These are phyloP conservation scores for Eumeta japonica DNA, from an alignment of 1,140 invertebrate genomes.

Conservation along the genomic window DNA sequence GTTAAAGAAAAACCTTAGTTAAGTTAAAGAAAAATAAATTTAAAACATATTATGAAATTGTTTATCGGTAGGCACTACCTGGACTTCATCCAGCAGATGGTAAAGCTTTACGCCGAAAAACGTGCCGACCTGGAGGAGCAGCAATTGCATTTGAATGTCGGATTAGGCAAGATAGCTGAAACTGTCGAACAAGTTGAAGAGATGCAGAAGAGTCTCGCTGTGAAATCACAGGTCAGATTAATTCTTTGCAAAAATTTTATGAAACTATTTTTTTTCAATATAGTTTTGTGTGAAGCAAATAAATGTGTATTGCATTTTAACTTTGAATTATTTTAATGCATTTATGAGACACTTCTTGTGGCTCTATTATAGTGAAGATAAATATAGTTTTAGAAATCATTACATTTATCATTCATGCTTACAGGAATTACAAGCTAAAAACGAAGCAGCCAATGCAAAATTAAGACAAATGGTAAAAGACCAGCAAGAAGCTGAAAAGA, in stretches of 20 bases:
- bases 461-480: constrained; percentile 99
- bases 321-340: too few relatives aligned
- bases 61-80: constrained; percentile 94
- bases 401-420: too few relatives aligned
- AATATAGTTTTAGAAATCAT: too few relatives aligned
- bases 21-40: too few relatives aligned
- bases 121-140: constrained; percentile 97
- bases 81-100: constrained; percentile 99
- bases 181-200: constrained; percentile 99
- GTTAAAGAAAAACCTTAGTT: too few relatives aligned
- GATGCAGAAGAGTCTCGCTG: constrained; percentile 96
- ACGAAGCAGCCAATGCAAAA: constrained; percentile 97
- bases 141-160: constrained; percentile 97
- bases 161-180: constrained; percentile 97
- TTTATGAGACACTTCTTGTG: too few relatives aligned
- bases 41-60: constrained; percentile 7
- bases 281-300: too few relatives aligned
- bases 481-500: constrained; percentile 99
- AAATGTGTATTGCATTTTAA: too few relatives aligned
- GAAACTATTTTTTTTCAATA: too few relatives aligned
- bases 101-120: constrained; percentile 97
- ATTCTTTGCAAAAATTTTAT: too few relatives aligned
- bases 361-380: too few relatives aligned
- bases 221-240: constrained; percentile 78
- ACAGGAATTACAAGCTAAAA: constrained; percentile 95